A percentile compares a stretch with the other conserved stretches of the same genome.
These are phyloP conservation scores for Stenichneumon culpator DNA, from an alignment of 2,888 invertebrate genomes.

Conservation along the genomic window DNA sequence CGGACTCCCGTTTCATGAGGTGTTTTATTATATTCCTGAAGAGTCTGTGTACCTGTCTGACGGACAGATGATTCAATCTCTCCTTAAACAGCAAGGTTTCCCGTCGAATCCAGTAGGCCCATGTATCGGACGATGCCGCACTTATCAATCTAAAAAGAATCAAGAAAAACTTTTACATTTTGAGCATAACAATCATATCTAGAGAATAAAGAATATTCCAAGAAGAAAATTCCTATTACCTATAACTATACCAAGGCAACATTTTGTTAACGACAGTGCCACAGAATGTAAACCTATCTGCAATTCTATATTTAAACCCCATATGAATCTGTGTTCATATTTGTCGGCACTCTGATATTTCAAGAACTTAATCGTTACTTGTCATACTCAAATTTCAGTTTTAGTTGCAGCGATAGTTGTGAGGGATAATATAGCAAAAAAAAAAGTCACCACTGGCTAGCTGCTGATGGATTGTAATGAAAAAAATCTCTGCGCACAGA, in stretches of 20 bases:
- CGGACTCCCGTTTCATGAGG: constrained; percentile 67
- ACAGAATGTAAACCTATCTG: background rate
- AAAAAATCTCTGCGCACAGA: background rate
- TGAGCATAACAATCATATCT: background rate
- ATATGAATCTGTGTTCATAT: background rate
- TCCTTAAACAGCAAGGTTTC: constrained; percentile 78
- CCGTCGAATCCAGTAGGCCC: constrained; percentile 77
- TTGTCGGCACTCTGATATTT: background rate
- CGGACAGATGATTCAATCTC: constrained; percentile 76
- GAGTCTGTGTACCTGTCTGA: constrained; percentile 78
- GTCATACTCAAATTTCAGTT: background rate
- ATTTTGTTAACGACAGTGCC: background rate
- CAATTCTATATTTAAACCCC: background rate
- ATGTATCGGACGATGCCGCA: constrained; percentile 76
- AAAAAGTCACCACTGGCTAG: too few relatives aligned
- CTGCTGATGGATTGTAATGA: background rate
- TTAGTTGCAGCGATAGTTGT: background rate
- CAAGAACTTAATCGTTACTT: background rate
- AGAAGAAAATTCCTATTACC: background rate
- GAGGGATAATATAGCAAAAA: background rate
- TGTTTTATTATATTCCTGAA: constrained; percentile 76
- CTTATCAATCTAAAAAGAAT: constrained; percentile 78
- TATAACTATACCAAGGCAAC: background rate
- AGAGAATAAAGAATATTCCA: background rate
- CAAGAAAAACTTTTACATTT: constrained; percentile 18